A percentile compares a stretch with the other conserved stretches of the same genome.
Evolutionary conservation across 2,797 vertebrate species (phyloP).

Genomic region (Cossypha dichroa): DNA sequence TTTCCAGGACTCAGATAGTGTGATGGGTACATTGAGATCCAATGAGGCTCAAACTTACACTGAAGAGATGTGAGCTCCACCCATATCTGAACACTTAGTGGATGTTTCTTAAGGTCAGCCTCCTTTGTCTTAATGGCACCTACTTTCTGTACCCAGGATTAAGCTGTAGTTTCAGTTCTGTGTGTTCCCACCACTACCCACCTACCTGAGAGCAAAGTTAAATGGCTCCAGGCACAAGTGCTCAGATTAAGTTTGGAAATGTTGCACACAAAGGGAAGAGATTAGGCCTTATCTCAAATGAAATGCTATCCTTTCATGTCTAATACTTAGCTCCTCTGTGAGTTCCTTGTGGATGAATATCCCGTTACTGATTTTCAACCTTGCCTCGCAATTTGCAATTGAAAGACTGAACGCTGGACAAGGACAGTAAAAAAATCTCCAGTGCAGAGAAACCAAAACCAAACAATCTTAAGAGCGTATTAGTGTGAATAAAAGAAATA

Average conservation of each 20-base stretch:
- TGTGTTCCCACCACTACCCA: neutral
- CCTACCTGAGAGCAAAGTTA: neutral
- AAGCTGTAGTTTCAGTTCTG: neutral
- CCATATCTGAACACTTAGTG: neutral
- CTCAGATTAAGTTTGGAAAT: slow-evolving; percentile 13
- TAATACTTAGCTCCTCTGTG: neutral
- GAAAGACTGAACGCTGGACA: neutral
- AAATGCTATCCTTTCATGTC: slow-evolving; percentile 30
- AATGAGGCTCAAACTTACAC: neutral
- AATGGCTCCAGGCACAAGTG: neutral
- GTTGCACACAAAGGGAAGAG: neutral
- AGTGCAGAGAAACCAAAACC: neutral
- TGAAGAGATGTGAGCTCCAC: neutral
- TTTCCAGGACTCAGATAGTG: neutral
- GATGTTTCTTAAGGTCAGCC: neutral
- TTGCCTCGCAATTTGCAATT: neutral
- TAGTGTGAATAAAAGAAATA: neutral
- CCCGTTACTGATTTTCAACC: neutral
- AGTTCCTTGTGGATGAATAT: neutral
- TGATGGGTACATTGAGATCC: neutral
- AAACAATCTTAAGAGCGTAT: neutral
- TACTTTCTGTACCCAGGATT: neutral
- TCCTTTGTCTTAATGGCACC: neutral
- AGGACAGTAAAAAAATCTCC: neutral
- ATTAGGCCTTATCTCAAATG: slow-evolving; percentile 30